A percentile compares a stretch with the other conserved stretches of the same genome.
phyloP scores from a whole-genome alignment of 2,113 vertebrate genomes.

The Malurus cyaneus region DNA sequence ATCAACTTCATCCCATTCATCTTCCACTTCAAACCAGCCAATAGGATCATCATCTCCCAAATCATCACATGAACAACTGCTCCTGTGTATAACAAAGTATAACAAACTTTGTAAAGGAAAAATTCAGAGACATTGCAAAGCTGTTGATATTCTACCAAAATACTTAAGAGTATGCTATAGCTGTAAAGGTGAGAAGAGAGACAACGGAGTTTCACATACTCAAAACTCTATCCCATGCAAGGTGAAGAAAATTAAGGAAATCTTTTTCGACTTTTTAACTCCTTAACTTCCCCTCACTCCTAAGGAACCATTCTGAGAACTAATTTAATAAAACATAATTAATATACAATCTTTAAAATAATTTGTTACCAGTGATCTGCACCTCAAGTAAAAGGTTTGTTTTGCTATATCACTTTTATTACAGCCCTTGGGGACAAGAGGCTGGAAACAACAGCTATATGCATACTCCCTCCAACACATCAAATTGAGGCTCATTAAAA shows the following conservation, averaged over 20 bases:
- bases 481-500: neutral
- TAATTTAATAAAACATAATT: neutral
- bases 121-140: neutral
- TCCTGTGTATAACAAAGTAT: conserved; percentile 39
- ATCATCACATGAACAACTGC: conserved; percentile 44
- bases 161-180: neutral
- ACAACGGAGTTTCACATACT: neutral
- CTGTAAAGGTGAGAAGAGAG: neutral
- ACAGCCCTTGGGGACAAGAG: neutral
- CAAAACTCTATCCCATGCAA: neutral
- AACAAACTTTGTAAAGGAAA: neutral
- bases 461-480: neutral
- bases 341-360: neutral
- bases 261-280: neutral
- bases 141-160: neutral
- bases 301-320: neutral
- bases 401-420: neutral
- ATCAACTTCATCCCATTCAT: conserved; percentile 95
- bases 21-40: conserved; percentile 96
- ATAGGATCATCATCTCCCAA: conserved; percentile 87
- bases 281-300: neutral
- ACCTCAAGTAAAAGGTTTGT: neutral
- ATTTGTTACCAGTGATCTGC: neutral
- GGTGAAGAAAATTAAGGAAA: neutral
- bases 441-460: neutral